Base-by-base conservation (phyloP, 2,113 vertebrate species). In the Microtus pennsylvanicus region DNA sequence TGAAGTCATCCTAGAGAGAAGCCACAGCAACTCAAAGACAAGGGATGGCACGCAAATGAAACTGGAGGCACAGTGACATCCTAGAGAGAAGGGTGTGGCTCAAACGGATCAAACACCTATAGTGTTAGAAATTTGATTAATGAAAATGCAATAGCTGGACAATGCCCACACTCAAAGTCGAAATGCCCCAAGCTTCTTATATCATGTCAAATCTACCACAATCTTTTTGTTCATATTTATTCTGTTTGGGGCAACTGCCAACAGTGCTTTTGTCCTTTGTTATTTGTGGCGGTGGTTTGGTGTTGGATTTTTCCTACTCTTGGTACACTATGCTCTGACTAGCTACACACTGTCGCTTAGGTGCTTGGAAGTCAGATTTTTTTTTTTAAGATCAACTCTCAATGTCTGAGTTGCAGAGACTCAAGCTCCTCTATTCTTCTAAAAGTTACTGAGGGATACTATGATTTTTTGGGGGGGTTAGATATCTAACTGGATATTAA, bases 131-230 rank as follows among this genome's bases (percentile, higher is more conserved):
- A 81, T 77, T 28, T 28, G 70, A 70, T 85, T 81, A 58, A 88
- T 85, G 83, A 87, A 86, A 90, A 83, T 11, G 12, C 5, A 3
- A 14, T 78, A 67, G 76, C 52, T 67, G 24, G 89, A n/a, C 88
- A 94, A 78, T 50, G 89, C 33, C 81, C 33, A 94, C 35, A 93
- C 35, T 38, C 61, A 67, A 65, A 65, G 5, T 83, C 72, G 95
- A 95, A 81, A 80, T 24, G 52, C 91, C 94, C 74, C 63, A 87
- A 42, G 87, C 52, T 82, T 89, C 89, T 89, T 86, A 55, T 28
- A 11, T 74, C 89, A 89, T 50, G 65, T 74, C 47, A 95, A 69
- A 87, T 82, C 80, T 93, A 65, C 33, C 45, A 45, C 10, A 65
- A 11, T 26, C 91, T 47, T 85, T 35, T 35, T 89, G 47, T 93